Evolutionary conservation across 1,140 invertebrate genomes (phyloP).

Genomic region (Aphis craccivora): DNA sequence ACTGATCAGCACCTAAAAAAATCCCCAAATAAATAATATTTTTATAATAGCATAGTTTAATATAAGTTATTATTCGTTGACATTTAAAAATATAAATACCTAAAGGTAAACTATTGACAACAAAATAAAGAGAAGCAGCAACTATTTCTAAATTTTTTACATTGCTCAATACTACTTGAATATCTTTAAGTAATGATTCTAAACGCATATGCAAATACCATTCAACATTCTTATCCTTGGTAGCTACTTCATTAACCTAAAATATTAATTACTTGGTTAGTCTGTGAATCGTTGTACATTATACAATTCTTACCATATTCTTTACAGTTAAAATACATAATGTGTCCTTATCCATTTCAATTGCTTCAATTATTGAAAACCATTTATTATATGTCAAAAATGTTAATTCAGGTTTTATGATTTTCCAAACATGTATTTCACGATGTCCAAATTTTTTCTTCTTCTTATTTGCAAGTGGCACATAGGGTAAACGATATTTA

Average conservation of each 20-base stretch:
- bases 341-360: conserved; percentile 64
- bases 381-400: conserved; percentile 65
- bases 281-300: neutral
- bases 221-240: conserved; percentile 50
- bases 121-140: conserved; percentile 64
- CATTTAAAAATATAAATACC: conserved; percentile 64
- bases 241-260: conserved; percentile 45
- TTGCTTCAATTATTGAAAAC: conserved; percentile 63
- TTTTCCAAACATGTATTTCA: conserved; percentile 47
- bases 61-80: neutral
- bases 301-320: conserved; percentile 61
- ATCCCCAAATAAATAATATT: neutral
- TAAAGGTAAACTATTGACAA: conserved; percentile 65
- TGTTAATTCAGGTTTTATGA: conserved; percentile 64
- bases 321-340: conserved; percentile 65
- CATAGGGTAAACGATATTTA: conserved; percentile 64
- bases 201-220: conserved; percentile 62
- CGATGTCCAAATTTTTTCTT: conserved; percentile 56
- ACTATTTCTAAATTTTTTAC: conserved; percentile 63
- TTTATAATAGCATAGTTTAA: neutral
- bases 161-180: conserved; percentile 64
- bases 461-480: conserved; percentile 53
- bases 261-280: neutral
- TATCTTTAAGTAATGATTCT: conserved; percentile 63
- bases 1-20: conserved; percentile 64